These are phyloP conservation scores for Calameuta filiformis DNA, from an alignment of 2,888 invertebrate species.

Conservation along the genomic window DNA sequence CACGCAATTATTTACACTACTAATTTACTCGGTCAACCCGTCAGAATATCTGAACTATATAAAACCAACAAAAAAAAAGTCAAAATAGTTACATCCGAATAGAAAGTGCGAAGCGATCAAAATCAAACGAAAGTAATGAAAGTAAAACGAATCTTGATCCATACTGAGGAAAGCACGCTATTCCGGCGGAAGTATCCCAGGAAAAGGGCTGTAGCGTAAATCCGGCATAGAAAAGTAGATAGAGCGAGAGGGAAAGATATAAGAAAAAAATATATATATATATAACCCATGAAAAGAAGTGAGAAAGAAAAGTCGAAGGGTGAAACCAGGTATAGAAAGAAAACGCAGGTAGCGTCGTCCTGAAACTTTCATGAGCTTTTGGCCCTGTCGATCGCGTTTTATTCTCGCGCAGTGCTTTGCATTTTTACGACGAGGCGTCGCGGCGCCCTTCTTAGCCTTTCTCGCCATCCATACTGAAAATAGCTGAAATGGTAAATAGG, in stretches of 20 bases:
- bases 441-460: background rate
- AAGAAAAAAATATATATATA: background rate
- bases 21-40: too few species aligned
- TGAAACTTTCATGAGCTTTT: conserved; percentile 58
- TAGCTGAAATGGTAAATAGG: too few species aligned
- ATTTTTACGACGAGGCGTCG: conserved; percentile 48
- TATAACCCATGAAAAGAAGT: conserved; percentile 4
- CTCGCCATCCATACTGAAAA: background rate
- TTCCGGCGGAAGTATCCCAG: conserved; percentile 4
- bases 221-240: background rate
- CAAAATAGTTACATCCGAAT: too few species aligned
- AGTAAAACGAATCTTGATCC: background rate
- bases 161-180: conserved; percentile 7
- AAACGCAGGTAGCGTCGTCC: conserved; percentile 40
- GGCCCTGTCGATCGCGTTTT: conserved; percentile 48
- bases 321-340: conserved; percentile 6
- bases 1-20: too few species aligned
- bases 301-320: background rate
- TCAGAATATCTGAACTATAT: accelerated
- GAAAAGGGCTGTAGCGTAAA: background rate
- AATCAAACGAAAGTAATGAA: background rate
- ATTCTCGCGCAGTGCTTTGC: conserved; percentile 50
- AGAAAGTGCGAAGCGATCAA: too few species aligned
- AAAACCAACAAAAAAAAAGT: too few species aligned
- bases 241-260: background rate